Evolutionary conservation across 2,888 invertebrate genomes (phyloP), one percentile per base, ranked within the genome.

Genomic region (Heliconius sara): DNA sequence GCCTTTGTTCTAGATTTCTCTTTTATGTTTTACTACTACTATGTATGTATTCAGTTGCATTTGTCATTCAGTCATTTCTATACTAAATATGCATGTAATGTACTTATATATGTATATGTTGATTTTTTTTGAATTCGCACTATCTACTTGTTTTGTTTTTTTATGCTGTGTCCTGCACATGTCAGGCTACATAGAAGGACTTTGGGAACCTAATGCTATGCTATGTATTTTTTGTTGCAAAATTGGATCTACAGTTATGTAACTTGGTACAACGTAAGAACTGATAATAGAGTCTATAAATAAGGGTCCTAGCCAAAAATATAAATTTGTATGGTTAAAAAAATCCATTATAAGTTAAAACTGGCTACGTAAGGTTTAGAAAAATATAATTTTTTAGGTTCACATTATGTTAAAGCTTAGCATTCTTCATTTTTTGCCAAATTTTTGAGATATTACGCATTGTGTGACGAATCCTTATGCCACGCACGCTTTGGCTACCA

Each of bases 1-100:
- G 81, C 81, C 82, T 84, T 86, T 86, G 85, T 87, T 85, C 83
- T 82, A 83, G 80, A 70, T 75, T 82, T 84, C 84, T 83, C 84
- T 83, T 82, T 81, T 78, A 65, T 68, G 16, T 10, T n/a, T n/a
- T 60, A 60, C 60, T 60, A 60, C 12, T 52, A 6, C 60, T 60
- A n/a, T n/a, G 67, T 72, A 72, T 52, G 67, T 72, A 72, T 65
- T 72, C 63, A 52, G 78, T 34, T 27, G 52, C 25, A 66, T 63
- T 77, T 77, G 63, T 52, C n/a, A 34, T 72, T 47, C 63, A 72
- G 34, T 22, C 7, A 67, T 9, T 67, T 67, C 30, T 67, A 67
- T 67, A 30, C 30, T 19, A 30, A n/a, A 60, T 60, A n/a, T 22
- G 52, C 22, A 22, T 52, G 52, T 7, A 52, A 19, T 19, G 52